These are phyloP conservation scores for Gnatocerus cornutus DNA, from an alignment of 2,888 invertebrate genomes.

Conservation along the genomic window DNA sequence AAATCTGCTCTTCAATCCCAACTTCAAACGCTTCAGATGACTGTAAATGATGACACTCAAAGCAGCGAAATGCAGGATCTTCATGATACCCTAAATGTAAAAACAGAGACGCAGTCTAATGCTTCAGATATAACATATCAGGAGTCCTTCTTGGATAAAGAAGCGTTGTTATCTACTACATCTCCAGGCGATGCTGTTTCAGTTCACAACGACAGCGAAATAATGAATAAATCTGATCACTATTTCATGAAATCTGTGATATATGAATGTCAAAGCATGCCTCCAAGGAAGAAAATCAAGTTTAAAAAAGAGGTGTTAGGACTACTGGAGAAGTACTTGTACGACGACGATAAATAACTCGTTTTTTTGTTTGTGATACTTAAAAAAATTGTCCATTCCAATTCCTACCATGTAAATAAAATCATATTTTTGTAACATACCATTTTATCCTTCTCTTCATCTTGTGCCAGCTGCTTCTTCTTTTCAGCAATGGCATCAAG, in stretches of 20 bases:
- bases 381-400: neutral
- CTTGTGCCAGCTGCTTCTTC: constrained; percentile 75
- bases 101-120: constrained; percentile 30
- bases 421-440: constrained; percentile 56
- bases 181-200: neutral
- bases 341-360: constrained; percentile 15
- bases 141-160: constrained; percentile 15
- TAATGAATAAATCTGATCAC: constrained; percentile 28
- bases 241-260: constrained; percentile 33
- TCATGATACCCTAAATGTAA: constrained; percentile 20
- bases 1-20: too few species aligned
- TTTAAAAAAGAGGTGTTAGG: constrained; percentile 32
- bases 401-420: constrained; percentile 1
- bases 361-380: neutral
- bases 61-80: constrained; percentile 24
- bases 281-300: constrained; percentile 29
- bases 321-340: constrained; percentile 28
- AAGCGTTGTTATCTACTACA: constrained; percentile 10
- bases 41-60: constrained; percentile 24
- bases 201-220: neutral
- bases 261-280: constrained; percentile 30
- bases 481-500: constrained; percentile 81
- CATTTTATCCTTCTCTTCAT: constrained; percentile 74
- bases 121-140: constrained; percentile 7
- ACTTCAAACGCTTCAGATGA: neutral